Conservation (phyloP, 2,113 vertebrate species). For the Pontoporia blainvillei region DNA sequence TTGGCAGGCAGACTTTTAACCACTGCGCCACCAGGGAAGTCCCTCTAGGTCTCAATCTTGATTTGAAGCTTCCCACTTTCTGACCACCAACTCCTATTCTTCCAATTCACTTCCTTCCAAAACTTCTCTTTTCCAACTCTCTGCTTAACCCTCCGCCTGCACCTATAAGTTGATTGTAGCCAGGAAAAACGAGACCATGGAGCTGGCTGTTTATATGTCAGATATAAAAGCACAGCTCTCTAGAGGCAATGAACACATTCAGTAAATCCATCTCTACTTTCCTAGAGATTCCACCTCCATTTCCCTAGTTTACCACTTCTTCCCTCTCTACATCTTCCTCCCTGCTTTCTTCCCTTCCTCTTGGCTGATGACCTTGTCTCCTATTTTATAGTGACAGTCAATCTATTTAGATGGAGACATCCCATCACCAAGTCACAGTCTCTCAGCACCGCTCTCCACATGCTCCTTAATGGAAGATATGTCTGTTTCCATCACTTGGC, state of each 20-base stretch:
- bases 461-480: background rate
- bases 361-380: background rate
- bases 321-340: background rate
- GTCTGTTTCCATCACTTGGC: background rate
- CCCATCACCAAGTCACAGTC: background rate
- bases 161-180: background rate
- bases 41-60: background rate
- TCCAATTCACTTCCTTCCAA: background rate
- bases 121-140: background rate
- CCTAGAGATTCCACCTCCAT: background rate
- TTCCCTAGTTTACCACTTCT: fast-evolving
- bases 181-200: fast-evolving
- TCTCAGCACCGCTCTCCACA: no score
- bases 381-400: fast-evolving
- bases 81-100: background rate
- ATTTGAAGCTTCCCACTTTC: background rate
- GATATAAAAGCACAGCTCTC: background rate
- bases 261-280: background rate
- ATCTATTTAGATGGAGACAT: background rate
- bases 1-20: no score
- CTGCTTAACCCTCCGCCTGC: background rate
- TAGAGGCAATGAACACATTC: background rate
- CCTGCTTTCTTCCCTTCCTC: background rate
- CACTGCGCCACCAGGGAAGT: no score
- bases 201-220: background rate